A percentile compares a stretch with the other conserved stretches of the same genome.
Evolutionary conservation across 2,797 vertebrate species (phyloP).

Genomic region (Bufotes viridis): DNA sequence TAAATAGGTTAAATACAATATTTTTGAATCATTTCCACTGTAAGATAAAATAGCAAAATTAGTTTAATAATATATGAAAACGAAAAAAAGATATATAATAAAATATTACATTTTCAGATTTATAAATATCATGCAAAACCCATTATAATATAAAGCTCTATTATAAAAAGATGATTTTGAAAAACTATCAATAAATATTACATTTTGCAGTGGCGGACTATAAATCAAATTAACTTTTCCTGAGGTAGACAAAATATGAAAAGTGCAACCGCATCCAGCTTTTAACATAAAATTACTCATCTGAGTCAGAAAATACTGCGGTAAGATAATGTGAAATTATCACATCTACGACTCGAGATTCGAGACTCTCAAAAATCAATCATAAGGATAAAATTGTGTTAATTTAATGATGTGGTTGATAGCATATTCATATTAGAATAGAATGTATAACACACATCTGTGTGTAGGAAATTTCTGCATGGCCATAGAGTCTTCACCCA

Average conservation of each 20-base stretch:
- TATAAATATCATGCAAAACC: slow-evolving; percentile 35
- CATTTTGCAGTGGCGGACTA: slow-evolving; percentile 44
- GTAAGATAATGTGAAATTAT: slow-evolving; percentile 29
- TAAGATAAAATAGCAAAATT: neutral
- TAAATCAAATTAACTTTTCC: slow-evolving; percentile 59
- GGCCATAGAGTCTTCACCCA: no score
- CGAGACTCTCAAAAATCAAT: slow-evolving; percentile 24
- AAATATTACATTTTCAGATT: slow-evolving; percentile 34
- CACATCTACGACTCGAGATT: slow-evolving; percentile 11
- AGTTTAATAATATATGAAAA: neutral
- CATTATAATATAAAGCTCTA: slow-evolving; percentile 63
- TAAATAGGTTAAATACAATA: neutral
- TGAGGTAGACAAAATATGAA: slow-evolving; percentile 59
- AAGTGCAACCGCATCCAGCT: slow-evolving; percentile 35
- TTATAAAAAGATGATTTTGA: slow-evolving; percentile 64
- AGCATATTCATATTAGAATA: neutral
- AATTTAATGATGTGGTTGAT: neutral
- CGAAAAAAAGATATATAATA: neutral
- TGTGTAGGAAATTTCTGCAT: neutral
- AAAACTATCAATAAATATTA: slow-evolving; percentile 66
- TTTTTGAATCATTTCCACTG: neutral
- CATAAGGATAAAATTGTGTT: slow-evolving; percentile 4
- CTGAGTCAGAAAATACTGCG: slow-evolving; percentile 36
- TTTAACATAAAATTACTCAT: slow-evolving; percentile 53
- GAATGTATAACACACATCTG: neutral